Conservation (phyloP, 2,888 invertebrate species). For the Galeruca laticollis region DNA sequence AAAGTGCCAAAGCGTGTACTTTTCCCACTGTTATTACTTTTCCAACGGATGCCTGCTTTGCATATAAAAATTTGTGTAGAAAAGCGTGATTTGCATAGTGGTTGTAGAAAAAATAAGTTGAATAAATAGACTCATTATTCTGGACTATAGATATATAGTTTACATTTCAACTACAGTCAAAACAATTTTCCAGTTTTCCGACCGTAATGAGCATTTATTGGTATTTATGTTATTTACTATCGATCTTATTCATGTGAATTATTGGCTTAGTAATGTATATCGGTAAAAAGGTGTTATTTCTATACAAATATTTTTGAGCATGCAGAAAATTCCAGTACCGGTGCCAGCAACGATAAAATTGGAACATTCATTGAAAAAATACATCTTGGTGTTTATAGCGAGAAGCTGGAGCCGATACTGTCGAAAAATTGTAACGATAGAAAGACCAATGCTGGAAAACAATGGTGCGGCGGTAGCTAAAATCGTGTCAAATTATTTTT, state of each 20-base stretch:
- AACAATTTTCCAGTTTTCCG: too few relatives aligned
- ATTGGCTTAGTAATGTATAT: conserved; percentile 21
- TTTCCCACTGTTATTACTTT: too few relatives aligned
- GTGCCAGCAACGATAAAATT: not conserved
- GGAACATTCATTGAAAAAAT: not conserved
- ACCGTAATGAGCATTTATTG: not conserved
- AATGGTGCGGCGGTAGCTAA: conserved; percentile 57
- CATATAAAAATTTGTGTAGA: too few relatives aligned
- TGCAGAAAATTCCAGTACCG: conserved; percentile 21
- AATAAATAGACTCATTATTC: too few relatives aligned
- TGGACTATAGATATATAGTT: too few relatives aligned
- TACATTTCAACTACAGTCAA: too few relatives aligned
- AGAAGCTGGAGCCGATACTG: conserved; percentile 1
- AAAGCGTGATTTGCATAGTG: too few relatives aligned
- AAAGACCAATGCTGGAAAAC: conserved; percentile 55
- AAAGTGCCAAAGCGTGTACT: too few relatives aligned
- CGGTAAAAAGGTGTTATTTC: conserved; percentile 10
- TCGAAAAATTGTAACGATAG: conserved; percentile 43
- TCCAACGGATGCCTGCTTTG: too few relatives aligned
- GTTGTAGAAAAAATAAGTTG: too few relatives aligned
- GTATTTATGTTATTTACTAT: not conserved
- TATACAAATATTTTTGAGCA: conserved; percentile 31
- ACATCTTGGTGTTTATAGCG: not conserved
- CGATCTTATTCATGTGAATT: not conserved
- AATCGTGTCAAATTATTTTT: conserved; percentile 38